Base-by-base conservation (phyloP, 2,113 vertebrate species). In the Nannobrachium achirus region DNA sequence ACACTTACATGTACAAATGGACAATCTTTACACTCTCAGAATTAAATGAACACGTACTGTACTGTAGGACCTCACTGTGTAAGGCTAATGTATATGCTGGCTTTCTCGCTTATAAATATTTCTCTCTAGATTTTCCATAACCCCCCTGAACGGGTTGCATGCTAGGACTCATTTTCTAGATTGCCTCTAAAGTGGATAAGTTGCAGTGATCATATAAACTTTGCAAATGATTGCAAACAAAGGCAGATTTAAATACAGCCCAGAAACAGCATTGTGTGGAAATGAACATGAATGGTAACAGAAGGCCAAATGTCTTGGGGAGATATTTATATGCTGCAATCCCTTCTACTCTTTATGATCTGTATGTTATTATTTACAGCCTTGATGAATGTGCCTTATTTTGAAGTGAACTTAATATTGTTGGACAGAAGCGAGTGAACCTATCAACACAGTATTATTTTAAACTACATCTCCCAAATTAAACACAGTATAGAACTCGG, bases 311-410 rank as follows among this genome's bases (percentile, higher is more conserved):
- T 33, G 19, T 19, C 19, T 13, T 13, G 15, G 45, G 15, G n/a
- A 60, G 40, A 39, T 56, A 75, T 81, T 75, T 69, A 75, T 70
- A 49, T 61, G 19, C 39, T 56, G 59, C 33, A 62, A 73, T 62
- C 46, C 61, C 42, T 69, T 58, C 38, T 63, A n/a, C 61, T 19
- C 33, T 52, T 58, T 69, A 6, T 45, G 15, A 46, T 52, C 55
- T 42, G 53, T 58, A 63, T 25, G 42, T 15, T 33, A 67, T 60
- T 63, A 60, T 68, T 80, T 69, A 75, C 45, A 45, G 48, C 48
- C 57, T 42, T 25, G 19, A 66, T 55, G 25, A 73, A 69, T 44
- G 50, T 6, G 15, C 15, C 50, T 56, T 25, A 41, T 66, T 64
- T 40, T 42, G 70, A 65, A 62, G 48, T 62, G 45, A 68, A 18